Evolutionary conservation across 2,113 vertebrate species (phyloP).

Genomic region (Protobothrops flavoviridis): DNA sequence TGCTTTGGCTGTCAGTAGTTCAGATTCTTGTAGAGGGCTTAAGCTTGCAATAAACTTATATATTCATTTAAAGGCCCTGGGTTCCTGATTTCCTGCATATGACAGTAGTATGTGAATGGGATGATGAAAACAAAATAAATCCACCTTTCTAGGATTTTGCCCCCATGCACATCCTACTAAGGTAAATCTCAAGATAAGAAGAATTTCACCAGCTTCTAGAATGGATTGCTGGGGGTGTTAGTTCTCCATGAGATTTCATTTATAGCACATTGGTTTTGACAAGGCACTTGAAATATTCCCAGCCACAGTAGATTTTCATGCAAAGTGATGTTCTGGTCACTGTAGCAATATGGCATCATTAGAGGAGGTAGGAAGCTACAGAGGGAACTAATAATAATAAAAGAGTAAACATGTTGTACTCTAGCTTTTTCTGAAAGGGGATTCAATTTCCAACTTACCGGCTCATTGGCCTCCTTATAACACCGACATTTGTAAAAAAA

Average conservation of each 20-base stretch:
- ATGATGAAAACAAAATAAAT: not conserved
- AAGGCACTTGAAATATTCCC: not conserved
- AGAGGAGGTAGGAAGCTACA: not conserved
- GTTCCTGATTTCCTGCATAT: not conserved
- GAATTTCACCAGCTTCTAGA: not conserved
- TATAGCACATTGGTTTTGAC: not conserved
- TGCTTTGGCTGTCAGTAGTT: not conserved
- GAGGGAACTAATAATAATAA: not conserved
- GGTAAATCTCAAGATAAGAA: not conserved
- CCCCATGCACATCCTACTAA: not conserved
- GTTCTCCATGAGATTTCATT: not conserved
- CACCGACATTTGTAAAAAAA: constrained; percentile 9
- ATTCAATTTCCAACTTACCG: not conserved
- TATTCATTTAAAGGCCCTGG: not conserved
- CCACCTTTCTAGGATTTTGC: not conserved
- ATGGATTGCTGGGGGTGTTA: not conserved
- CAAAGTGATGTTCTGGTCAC: not conserved
- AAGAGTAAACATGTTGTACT: not conserved
- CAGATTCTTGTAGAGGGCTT: not conserved
- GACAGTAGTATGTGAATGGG: not conserved
- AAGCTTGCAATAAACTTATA: not conserved
- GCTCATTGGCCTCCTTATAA: constrained; percentile 10
- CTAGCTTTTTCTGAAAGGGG: not conserved
- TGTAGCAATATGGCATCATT: constrained; percentile 10
- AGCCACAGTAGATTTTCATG: not conserved